Conservation (phyloP, 2,888 invertebrate genomes). For the Drosophila formosana region DNA sequence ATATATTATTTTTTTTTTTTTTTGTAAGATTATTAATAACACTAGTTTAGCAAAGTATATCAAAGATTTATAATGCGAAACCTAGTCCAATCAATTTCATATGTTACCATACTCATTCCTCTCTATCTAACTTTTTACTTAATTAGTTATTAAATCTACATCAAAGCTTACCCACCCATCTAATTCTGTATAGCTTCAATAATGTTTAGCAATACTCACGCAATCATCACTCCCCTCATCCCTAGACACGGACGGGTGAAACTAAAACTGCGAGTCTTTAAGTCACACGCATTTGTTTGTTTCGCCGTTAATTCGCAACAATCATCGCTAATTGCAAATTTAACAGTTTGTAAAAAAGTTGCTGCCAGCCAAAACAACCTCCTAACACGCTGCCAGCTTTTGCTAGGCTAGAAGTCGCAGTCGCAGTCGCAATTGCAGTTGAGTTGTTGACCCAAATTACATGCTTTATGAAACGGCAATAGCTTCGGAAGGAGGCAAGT, state of each 20-base stretch:
- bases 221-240: too few relatives aligned
- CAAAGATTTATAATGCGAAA: too few relatives aligned
- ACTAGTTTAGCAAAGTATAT: too few relatives aligned
- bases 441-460: constrained; percentile 71
- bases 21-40: too few relatives aligned
- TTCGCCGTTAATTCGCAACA: constrained; percentile 68
- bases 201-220: neutral
- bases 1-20: too few relatives aligned
- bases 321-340: constrained; percentile 81
- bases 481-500: constrained; percentile 40
- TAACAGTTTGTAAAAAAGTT: constrained; percentile 80
- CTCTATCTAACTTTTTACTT: too few relatives aligned
- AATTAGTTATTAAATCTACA: too few relatives aligned
- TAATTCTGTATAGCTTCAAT: neutral
- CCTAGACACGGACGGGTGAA: neutral
- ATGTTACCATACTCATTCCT: too few relatives aligned
- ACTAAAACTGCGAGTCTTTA: neutral
- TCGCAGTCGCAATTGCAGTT: neutral
- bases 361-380: constrained; percentile 30
- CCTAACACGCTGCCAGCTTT: neutral
- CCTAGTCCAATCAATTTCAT: too few relatives aligned
- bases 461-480: constrained; percentile 46
- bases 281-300: constrained; percentile 43
- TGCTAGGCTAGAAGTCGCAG: constrained; percentile 11
- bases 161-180: neutral